Percentiles rank a stretch among this genome's conserved stretches.
Evolutionary conservation across 2,888 invertebrate species (phyloP).

Genomic region (Rhingia rostrata): DNA sequence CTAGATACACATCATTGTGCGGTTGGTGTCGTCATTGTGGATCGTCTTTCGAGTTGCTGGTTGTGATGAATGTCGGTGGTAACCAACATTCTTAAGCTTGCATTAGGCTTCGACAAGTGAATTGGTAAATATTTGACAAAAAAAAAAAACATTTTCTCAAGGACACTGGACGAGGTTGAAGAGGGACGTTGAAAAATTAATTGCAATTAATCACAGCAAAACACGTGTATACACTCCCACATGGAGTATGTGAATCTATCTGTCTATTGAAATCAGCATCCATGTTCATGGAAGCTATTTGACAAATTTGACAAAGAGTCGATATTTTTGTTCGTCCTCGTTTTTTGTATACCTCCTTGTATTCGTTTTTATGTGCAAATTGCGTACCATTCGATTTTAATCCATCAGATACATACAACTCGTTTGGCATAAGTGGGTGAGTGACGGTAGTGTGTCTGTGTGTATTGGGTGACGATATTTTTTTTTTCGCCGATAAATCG

Average conservation of each 20-base stretch:
- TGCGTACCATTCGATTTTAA: conserved; percentile 62
- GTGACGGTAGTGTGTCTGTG: conserved; percentile 6
- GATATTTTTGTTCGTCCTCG: conserved; percentile 28
- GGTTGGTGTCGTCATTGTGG: conserved; percentile 15
- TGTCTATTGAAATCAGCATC: conserved; percentile 52
- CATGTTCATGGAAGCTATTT: conserved; percentile 36
- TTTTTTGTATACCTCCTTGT: conserved; percentile 4
- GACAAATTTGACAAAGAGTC: conserved; percentile 60
- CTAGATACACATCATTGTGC: background rate
- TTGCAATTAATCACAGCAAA: conserved; percentile 66
- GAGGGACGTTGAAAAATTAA: conserved; percentile 66
- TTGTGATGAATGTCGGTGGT: conserved; percentile 22
- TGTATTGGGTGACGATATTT: conserved; percentile 46
- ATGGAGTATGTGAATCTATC: conserved; percentile 13
- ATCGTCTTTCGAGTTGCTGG: conserved; percentile 33
- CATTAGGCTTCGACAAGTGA: conserved; percentile 54
- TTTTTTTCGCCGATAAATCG: conserved; percentile 52
- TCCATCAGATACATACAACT: conserved; percentile 61
- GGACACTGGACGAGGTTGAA: background rate
- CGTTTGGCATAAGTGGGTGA: conserved; percentile 40
- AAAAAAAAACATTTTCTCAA: background rate
- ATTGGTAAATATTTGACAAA: conserved; percentile 52
- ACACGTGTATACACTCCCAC: conserved; percentile 18
- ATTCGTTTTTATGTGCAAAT: conserved; percentile 38
- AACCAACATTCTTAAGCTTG: conserved; percentile 51